A percentile compares a stretch with the other conserved stretches of the same genome.
Conservation (phyloP, 2,113 vertebrate genomes). For the Syngnathus typhle region DNA sequence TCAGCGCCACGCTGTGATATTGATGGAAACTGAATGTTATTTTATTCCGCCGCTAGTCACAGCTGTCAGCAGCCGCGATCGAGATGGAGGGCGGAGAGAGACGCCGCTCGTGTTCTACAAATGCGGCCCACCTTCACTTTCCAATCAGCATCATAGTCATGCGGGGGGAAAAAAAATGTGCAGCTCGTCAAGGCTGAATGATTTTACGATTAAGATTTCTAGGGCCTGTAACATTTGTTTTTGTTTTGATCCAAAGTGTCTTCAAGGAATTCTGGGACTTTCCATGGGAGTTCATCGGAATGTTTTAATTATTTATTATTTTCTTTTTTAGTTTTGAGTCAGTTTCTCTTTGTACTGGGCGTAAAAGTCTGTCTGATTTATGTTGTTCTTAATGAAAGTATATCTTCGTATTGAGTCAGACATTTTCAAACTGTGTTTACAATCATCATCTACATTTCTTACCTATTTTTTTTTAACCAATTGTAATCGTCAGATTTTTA, state of each 20-base stretch:
- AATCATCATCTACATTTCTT: too few relatives aligned
- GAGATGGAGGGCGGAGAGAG: constrained; percentile 25
- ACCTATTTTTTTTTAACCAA: too few relatives aligned
- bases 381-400: too few relatives aligned
- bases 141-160: not conserved
- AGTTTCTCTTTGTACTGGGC: not conserved
- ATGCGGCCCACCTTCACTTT: not conserved
- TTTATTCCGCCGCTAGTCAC: constrained; percentile 94
- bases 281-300: not conserved
- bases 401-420: too few relatives aligned
- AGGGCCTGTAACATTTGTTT: not conserved
- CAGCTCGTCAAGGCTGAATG: not conserved
- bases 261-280: not conserved
- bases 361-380: not conserved
- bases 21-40: constrained; percentile 97
- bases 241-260: not conserved
- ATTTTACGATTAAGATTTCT: not conserved
- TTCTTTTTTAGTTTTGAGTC: not conserved
- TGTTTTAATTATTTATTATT: not conserved
- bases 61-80: constrained; percentile 78
- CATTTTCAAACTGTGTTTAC: too few relatives aligned
- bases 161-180: not conserved
- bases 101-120: constrained; percentile 5
- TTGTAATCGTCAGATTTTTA: too few relatives aligned
- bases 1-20: constrained; percentile 77